Evolutionary conservation across 2,888 invertebrate species (phyloP).

Genomic region (Zhuqinia jingwanae): DNA sequence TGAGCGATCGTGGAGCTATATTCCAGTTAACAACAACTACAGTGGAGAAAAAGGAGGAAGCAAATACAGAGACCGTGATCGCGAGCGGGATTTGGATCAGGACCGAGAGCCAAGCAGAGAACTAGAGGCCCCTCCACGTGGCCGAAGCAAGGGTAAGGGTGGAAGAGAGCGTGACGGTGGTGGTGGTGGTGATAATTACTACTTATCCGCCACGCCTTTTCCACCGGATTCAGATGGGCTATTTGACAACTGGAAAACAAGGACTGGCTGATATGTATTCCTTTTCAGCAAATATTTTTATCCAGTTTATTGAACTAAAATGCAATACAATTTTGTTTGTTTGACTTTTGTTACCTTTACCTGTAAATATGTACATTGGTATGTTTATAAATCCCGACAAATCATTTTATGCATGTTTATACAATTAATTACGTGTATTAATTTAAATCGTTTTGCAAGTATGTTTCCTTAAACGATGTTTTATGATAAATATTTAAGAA

Average conservation of each 20-base stretch:
- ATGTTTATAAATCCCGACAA: no score
- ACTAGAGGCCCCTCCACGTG: slow-evolving; percentile 4
- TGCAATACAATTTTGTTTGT: slow-evolving; percentile 11
- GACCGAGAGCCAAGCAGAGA: slow-evolving; percentile 25
- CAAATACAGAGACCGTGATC: not conserved
- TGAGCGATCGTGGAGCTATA: not conserved
- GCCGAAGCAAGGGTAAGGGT: no score
- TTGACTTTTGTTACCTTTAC: no score
- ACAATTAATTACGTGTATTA: not conserved
- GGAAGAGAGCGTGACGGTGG: no score
- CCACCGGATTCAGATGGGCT: slow-evolving; percentile 52
- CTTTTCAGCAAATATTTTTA: no score
- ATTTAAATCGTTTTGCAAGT: not conserved
- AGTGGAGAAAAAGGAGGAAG: slow-evolving; percentile 20
- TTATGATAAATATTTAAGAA: no score
- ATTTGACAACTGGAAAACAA: slow-evolving; percentile 58
- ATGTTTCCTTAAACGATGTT: no score
- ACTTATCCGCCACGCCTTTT: slow-evolving; percentile 56
- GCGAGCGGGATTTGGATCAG: slow-evolving; percentile 12
- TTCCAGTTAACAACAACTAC: not conserved
- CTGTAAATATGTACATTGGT: no score
- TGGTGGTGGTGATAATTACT: slow-evolving; percentile 24
- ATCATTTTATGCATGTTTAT: not conserved
- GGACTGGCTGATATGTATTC: not conserved
- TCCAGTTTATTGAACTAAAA: no score